These are phyloP conservation scores for Drosophila mojavensis DNA, from an alignment of 1,140 invertebrate genomes.

Conservation along the genomic window DNA sequence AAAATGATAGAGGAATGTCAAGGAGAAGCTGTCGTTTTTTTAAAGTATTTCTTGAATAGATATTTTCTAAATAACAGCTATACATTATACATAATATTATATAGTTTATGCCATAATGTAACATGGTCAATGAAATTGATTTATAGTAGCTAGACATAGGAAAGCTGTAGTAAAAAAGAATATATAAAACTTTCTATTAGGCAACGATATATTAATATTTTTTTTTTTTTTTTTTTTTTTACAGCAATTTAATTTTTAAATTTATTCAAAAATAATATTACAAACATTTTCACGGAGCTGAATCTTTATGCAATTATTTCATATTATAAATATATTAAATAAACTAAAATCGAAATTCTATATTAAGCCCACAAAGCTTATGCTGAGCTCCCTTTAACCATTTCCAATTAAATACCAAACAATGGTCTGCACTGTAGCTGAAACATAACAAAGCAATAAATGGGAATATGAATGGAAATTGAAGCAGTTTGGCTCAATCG, in stretches of 20 bases:
- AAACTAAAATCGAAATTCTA: neutral
- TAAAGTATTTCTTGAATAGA: neutral
- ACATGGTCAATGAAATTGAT: no score
- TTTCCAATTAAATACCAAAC: conserved; percentile 37
- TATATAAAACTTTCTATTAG: no score
- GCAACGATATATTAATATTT: no score
- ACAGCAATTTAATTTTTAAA: no score
- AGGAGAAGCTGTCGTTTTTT: neutral
- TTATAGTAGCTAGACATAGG: no score
- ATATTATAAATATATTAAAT: neutral
- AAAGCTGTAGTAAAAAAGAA: no score
- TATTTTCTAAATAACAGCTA: neutral
- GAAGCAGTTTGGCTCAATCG: conserved; percentile 1
- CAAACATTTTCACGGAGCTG: no score
- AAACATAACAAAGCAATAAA: conserved; percentile 25
- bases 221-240: no score
- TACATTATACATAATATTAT: neutral
- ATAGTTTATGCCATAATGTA: no score
- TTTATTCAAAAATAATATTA: no score
- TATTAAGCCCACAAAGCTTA: neutral
- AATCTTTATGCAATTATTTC: no score
- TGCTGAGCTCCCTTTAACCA: neutral
- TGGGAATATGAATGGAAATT: conserved; percentile 7
- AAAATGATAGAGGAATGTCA: neutral
- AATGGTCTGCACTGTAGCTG: neutral